phyloP scores from a whole-genome alignment of 92 coral and sea anemone species.

The Siderastrea radians region DNA sequence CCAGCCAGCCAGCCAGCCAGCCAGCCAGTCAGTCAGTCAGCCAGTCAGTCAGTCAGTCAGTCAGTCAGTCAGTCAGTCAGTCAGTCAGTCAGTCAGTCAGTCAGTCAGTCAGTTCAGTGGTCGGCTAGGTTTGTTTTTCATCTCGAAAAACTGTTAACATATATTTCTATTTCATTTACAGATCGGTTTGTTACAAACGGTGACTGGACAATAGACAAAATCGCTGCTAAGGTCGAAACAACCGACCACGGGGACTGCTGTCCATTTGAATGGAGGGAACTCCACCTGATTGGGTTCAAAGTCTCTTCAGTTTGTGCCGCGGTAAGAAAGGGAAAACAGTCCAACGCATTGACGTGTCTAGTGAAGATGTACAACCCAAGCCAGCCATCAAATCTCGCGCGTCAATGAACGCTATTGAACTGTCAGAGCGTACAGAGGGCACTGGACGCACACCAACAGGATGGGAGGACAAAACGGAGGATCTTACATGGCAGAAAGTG shows the following conservation, averaged over 20 bases:
- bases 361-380: background rate
- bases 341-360: slow-evolving; percentile 16
- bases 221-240: background rate
- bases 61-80: background rate
- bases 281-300: slow-evolving; percentile 50
- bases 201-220: slow-evolving; percentile 60
- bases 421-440: background rate
- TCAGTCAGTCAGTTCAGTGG: background rate
- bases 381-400: slow-evolving; percentile 18
- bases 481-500: slow-evolving; percentile 46
- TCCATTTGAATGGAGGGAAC: slow-evolving; percentile 60
- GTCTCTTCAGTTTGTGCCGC: slow-evolving; percentile 20
- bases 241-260: slow-evolving; percentile 76
- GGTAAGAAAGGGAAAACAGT: slow-evolving; percentile 1
- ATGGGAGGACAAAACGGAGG: slow-evolving; percentile 19
- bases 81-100: background rate
- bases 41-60: background rate
- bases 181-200: slow-evolving; percentile 68
- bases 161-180: slow-evolving; percentile 10
- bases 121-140: background rate
- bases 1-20: background rate
- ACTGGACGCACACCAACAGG: slow-evolving; percentile 3
- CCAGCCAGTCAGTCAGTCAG: background rate
- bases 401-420: slow-evolving; percentile 40
- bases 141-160: background rate